Conservation (phyloP, 2,888 invertebrate genomes). For the Volucella inanis region DNA sequence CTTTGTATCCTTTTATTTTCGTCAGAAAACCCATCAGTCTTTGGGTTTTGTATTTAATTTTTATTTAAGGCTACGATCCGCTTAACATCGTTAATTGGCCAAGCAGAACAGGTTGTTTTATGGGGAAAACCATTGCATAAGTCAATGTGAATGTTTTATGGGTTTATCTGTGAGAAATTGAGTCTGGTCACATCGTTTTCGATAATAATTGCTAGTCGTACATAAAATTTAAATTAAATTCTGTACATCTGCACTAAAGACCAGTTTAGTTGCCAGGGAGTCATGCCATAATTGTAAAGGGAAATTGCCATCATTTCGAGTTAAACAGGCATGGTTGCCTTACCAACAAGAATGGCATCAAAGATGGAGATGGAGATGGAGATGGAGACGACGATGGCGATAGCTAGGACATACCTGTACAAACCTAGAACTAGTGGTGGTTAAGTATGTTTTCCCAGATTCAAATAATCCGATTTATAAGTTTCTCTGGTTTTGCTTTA, state of each 20-base stretch:
- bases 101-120: no score
- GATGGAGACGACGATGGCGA: no score
- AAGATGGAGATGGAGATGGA: no score
- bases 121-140: not conserved
- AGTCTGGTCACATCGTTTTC: not conserved
- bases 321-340: conserved; percentile 40
- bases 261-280: not conserved
- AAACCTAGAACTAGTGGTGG: not conserved
- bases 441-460: conserved; percentile 16
- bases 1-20: no score
- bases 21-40: no score
- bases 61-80: no score
- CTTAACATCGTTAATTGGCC: no score
- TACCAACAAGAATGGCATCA: no score
- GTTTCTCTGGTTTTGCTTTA: conserved; percentile 17
- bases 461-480: conserved; percentile 56
- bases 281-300: conserved; percentile 4
- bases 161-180: not conserved
- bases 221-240: not conserved
- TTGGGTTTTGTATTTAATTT: no score
- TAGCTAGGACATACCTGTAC: not conserved
- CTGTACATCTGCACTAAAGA: not conserved
- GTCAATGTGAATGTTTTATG: not conserved
- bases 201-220: not conserved
- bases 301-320: conserved; percentile 64